Evolutionary conservation across 2,888 invertebrate genomes (phyloP).

Genomic region (Xylophagus ater): DNA sequence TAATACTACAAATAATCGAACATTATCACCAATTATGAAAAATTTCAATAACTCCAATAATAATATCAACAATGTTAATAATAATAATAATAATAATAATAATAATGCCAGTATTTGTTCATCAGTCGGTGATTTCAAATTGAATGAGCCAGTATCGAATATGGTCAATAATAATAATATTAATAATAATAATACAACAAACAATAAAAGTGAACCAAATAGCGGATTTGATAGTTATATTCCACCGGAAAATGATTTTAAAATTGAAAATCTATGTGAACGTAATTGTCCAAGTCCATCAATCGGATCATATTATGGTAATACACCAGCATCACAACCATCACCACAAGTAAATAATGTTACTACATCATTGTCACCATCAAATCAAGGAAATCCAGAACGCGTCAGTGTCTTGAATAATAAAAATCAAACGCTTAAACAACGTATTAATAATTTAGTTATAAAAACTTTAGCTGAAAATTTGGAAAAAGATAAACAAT

Average conservation of each 20-base stretch:
- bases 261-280: slow-evolving; percentile 38
- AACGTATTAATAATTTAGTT: slow-evolving; percentile 77
- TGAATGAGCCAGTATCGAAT: slow-evolving; percentile 38
- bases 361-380: too few relatives aligned
- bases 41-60: slow-evolving; percentile 8
- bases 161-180: slow-evolving; percentile 22
- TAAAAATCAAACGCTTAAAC: slow-evolving; percentile 68
- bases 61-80: slow-evolving; percentile 15
- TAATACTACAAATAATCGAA: slow-evolving; percentile 1
- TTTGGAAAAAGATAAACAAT: slow-evolving; percentile 44
- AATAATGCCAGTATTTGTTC: slow-evolving; percentile 15
- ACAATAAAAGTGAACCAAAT: slow-evolving; percentile 33
- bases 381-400: slow-evolving; percentile 30
- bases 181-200: slow-evolving; percentile 16
- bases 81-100: slow-evolving; percentile 20
- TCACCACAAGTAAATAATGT: slow-evolving; percentile 3
- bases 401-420: slow-evolving; percentile 26
- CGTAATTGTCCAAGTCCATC: slow-evolving; percentile 44
- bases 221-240: slow-evolving; percentile 38
- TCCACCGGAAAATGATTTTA: slow-evolving; percentile 30
- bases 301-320: slow-evolving; percentile 48
- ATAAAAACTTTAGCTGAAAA: slow-evolving; percentile 85
- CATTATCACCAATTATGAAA: slow-evolving; percentile 5
- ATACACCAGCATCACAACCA: slow-evolving; percentile 44
- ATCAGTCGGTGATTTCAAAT: slow-evolving; percentile 30